Evolutionary conservation across 2,888 invertebrate genomes (phyloP), one percentile per base, ranked within the genome.

Genomic region (Leucophenga maculata): DNA sequence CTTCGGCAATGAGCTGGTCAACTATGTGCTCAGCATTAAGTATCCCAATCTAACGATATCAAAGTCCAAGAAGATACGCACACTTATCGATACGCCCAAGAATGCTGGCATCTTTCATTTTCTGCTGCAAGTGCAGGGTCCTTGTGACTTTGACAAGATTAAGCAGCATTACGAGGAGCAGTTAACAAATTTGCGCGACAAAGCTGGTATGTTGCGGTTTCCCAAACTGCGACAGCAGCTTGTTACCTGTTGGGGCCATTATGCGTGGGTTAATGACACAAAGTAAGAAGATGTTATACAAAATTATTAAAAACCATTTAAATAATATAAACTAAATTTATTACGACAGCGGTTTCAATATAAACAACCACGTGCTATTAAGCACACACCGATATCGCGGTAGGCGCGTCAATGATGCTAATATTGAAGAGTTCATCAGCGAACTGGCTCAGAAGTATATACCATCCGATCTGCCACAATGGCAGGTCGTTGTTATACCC

Each of bases 401-500:
- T 13, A 90, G 94, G 9, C 91, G 91, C 0, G 91, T 95, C 6
- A 91, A 90, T 20, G 94, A 95, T 69, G 89, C 88, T 55, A 95
- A 94, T 83, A 92, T 95, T 75, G 94, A 95, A 90, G 94, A 94
- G 44, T 94, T 92, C 83, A 92, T 95, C 62, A 94, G 94, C 80
- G 94, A 94, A 68, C 90, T 94, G 70, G 92, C 94, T 31, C 92
- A 93, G 3, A 95, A 94, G 88, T 94, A 93, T 84, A 91, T 95
- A 68, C 92, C 94, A 6, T 89, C 89, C 1, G 92, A 93, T 67
- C 90, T 92, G 69, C 92, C 95, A 0, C 95, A 95, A 14, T 95
- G 95, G 95, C 95, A 95, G 84, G 92, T 95, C 67, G 92, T 93
- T 50, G 90, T 95, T 1, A 93, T 95, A 78, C 93, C 94, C 0